Evolutionary conservation across 2,888 invertebrate species (phyloP).

Genomic region (Timema cristinae): DNA sequence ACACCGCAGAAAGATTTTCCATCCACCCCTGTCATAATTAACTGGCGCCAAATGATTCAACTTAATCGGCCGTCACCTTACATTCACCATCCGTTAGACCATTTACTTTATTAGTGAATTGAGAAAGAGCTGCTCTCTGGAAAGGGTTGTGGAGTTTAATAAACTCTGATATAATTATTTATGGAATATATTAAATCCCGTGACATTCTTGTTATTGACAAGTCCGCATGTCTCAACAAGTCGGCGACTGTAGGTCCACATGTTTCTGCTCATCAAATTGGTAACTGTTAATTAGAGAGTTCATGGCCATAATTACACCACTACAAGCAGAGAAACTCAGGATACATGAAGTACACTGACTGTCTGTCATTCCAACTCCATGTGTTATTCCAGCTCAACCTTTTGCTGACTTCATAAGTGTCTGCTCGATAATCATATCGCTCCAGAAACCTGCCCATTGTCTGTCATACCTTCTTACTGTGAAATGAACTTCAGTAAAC

Average conservation of each 20-base stretch:
- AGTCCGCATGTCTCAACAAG: too few relatives aligned
- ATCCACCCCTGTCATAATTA: background rate
- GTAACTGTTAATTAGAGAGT: background rate
- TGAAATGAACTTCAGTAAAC: background rate
- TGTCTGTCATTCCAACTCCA: background rate
- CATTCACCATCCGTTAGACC: background rate
- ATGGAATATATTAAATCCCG: background rate
- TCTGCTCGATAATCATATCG: background rate
- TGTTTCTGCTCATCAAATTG: background rate
- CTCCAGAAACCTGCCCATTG: background rate
- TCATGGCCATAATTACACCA: slow-evolving; percentile 3
- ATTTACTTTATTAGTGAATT: background rate
- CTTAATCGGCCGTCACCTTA: background rate
- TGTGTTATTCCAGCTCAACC: background rate
- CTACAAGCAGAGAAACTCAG: background rate
- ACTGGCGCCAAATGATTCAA: background rate
- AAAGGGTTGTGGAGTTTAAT: background rate
- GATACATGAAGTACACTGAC: background rate
- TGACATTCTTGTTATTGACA: background rate
- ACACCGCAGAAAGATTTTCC: background rate
- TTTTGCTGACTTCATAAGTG: slow-evolving; percentile 1
- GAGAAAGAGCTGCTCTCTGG: background rate
- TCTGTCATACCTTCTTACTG: background rate
- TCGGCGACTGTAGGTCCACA: too few relatives aligned
- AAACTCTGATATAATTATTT: background rate